Percentiles rank a stretch among this genome's conserved stretches.
phyloP scores from a whole-genome alignment of 1,140 invertebrate genomes.

The Scylla paramamosain region DNA sequence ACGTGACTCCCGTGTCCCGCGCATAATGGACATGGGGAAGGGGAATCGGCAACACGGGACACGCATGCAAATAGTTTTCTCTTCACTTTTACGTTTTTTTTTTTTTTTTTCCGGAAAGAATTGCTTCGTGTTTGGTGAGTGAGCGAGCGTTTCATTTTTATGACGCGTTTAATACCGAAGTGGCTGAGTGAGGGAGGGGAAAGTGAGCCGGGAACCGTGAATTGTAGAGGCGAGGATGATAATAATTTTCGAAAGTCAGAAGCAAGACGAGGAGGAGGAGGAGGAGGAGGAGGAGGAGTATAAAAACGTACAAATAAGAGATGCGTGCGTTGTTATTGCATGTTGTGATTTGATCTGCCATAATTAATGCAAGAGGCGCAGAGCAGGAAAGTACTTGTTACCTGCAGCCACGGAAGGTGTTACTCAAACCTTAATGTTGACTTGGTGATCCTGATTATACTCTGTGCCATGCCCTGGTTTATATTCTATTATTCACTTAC shows the following conservation, averaged over 20 bases:
- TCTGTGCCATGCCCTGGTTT: background rate
- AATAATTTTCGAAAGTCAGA: background rate
- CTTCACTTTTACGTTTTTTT: background rate
- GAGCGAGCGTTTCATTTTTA: background rate
- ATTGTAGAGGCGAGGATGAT: conserved; percentile 15
- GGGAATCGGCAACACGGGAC: background rate
- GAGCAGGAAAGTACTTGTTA: background rate
- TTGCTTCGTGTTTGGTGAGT: background rate
- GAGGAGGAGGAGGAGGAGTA: background rate
- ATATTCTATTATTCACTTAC: background rate
- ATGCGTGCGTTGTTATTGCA: background rate
- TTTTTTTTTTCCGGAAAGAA: background rate
- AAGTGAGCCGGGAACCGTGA: background rate
- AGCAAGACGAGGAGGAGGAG: background rate
- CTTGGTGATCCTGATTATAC: background rate
- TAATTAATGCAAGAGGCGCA: background rate
- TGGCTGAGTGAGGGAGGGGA: background rate
- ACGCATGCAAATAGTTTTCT: conserved; percentile 15
- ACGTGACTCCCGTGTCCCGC: background rate
- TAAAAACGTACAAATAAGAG: background rate
- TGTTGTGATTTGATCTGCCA: background rate
- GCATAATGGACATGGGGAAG: background rate
- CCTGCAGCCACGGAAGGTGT: background rate
- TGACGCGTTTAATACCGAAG: conserved; percentile 13
- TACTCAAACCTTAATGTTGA: background rate